Evolutionary conservation across 2,113 vertebrate species (phyloP), one percentile per base, ranked within the genome.

Genomic region (Geococcyx californianus): DNA sequence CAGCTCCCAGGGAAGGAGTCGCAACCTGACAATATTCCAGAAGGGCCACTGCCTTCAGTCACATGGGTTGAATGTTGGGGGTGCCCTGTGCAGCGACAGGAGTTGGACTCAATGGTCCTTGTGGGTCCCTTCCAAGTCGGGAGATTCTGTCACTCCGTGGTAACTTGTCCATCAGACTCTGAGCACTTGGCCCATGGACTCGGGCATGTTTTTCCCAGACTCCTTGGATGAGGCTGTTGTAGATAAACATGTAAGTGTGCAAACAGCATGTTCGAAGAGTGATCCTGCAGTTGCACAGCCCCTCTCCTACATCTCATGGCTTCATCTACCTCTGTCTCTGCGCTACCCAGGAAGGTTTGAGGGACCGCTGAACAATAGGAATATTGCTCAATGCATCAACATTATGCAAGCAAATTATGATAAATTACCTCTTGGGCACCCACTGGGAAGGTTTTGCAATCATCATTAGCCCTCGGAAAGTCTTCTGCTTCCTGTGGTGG

Each of bases 221-320:
- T 11, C 26, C 42, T 6, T 28, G 33, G 49, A 0, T 5, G 10
- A 8, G 15, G 3, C 15, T 11, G 0, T 28, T 0, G 0, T 3
- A 18, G 73, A 4, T 4, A 2, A 11, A 25, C 31, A 1, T 3
- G 0, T 2, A 3, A 8, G 44, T 2, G 63, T 58, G 20, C 20
- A 4, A 25, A 11, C 13, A 3, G 12, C 1, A 4, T 17, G 13
- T 45, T 19, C 3, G 29, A 20, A 29, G 70, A 8, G 38, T 4
- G 6, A 17, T 6, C 25, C 21, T 21, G 73, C 55, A 9, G 52
- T 11, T 21, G 40, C 42, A 1, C 0, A 25, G 67, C 6, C 47
- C 34, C 3, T 4, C 25, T 25, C 20, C 33, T 33, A 40, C 67
- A 13, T 11, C 55, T 23, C 21, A 0, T 15, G 5, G 38, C 73